These are phyloP conservation scores for Dicroscelio sp. DNA, from an alignment of 2,888 invertebrate species.

Conservation along the genomic window DNA sequence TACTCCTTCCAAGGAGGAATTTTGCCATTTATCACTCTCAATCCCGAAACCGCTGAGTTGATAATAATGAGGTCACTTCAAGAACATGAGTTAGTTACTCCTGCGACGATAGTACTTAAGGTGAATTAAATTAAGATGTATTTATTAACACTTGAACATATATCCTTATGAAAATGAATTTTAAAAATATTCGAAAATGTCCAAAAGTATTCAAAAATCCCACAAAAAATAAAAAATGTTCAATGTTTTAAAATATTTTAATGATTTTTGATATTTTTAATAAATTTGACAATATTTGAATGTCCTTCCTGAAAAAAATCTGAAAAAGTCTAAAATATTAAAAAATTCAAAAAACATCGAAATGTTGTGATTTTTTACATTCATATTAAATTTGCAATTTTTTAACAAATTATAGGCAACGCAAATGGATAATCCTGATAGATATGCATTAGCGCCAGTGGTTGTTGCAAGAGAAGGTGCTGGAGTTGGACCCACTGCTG, in stretches of 20 bases:
- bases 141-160: neutral
- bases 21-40: slow-evolving; percentile 93
- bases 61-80: slow-evolving; percentile 92
- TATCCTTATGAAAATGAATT: neutral
- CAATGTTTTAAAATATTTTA: too few relatives aligned
- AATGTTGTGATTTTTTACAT: neutral
- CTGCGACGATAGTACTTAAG: slow-evolving; percentile 96
- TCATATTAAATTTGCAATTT: neutral
- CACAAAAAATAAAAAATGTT: too few relatives aligned
- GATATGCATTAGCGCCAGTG: slow-evolving; percentile 96
- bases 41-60: slow-evolving; percentile 93
- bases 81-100: slow-evolving; percentile 93
- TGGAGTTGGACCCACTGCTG: slow-evolving; percentile 91
- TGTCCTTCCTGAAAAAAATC: too few relatives aligned
- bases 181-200: neutral
- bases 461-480: slow-evolving; percentile 93
- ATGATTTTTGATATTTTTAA: too few relatives aligned
- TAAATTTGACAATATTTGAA: too few relatives aligned
- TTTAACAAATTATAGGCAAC: slow-evolving; percentile 92
- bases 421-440: slow-evolving; percentile 96
- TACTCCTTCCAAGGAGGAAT: slow-evolving; percentile 94
- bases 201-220: too few relatives aligned
- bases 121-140: slow-evolving; percentile 91
- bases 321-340: too few relatives aligned
- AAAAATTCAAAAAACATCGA: neutral